These are phyloP conservation scores for Lophotriccus pileatus DNA, from an alignment of 2,797 vertebrate genomes.

Conservation along the genomic window DNA sequence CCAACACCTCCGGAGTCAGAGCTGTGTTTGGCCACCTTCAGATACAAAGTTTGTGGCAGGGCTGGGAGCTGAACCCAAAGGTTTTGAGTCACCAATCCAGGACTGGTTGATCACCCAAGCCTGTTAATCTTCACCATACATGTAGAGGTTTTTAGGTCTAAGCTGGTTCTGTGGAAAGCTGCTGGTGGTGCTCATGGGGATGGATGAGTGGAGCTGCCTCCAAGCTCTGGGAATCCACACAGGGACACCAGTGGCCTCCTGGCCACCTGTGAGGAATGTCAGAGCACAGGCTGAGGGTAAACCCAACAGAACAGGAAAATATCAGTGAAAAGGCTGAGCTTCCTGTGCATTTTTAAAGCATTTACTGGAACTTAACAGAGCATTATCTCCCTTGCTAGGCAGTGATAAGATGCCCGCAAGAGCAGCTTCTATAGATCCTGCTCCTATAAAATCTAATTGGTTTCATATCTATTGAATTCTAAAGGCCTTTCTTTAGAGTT, in stretches of 20 bases:
- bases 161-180: rapidly evolving
- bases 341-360: not conserved
- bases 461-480: not conserved
- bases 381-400: not conserved
- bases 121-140: rapidly evolving
- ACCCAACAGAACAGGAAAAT: not conserved
- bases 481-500: not conserved
- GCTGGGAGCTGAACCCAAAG: not conserved
- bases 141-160: rapidly evolving
- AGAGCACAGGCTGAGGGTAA: not conserved
- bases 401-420: not conserved
- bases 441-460: not conserved
- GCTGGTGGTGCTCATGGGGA: rapidly evolving
- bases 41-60: not conserved
- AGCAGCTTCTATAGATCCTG: not conserved
- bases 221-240: rapidly evolving
- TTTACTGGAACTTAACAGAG: not conserved
- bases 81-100: not conserved
- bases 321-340: not conserved
- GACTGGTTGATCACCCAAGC: not conserved
- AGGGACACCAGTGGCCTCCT: rapidly evolving
- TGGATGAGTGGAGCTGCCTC: not conserved
- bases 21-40: rapidly evolving
- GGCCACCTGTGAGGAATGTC: not conserved
- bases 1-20: not conserved